Percentiles rank a stretch among this genome's conserved stretches.
Conservation (phyloP, 2,888 invertebrate genomes). For the Anagyrus pseudococci region DNA sequence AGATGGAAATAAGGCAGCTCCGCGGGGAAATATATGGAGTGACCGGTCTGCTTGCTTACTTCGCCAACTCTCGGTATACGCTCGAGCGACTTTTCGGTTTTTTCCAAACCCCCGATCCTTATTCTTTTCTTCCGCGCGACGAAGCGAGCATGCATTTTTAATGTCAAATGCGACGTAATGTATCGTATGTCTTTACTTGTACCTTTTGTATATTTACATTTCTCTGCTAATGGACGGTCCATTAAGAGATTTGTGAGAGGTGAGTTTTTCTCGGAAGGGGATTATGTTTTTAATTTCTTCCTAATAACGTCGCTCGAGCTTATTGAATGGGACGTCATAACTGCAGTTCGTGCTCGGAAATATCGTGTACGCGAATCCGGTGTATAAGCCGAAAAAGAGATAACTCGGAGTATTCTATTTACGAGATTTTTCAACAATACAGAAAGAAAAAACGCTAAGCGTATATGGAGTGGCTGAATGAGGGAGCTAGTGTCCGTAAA, state of each 20-base stretch:
- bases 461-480: no score
- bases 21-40: slow-evolving; percentile 18
- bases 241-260: slow-evolving; percentile 7
- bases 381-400: no score
- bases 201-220: background rate
- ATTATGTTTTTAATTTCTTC: slow-evolving; percentile 16
- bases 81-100: no score
- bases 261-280: background rate
- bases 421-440: no score
- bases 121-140: background rate
- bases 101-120: background rate
- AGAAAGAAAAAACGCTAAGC: no score
- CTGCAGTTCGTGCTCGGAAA: no score
- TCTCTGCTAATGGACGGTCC: background rate
- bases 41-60: slow-evolving; percentile 5
- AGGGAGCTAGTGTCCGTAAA: no score
- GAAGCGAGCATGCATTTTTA: background rate
- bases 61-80: background rate
- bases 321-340: no score
- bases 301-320: slow-evolving; percentile 6
- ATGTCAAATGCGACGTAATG: background rate
- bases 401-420: no score
- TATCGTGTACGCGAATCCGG: no score
- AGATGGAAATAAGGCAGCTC: background rate
- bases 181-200: background rate